A percentile compares a stretch with the other conserved stretches of the same genome.
phyloP scores from a whole-genome alignment of 2,113 vertebrate species.

The Melozone crissalis region DNA sequence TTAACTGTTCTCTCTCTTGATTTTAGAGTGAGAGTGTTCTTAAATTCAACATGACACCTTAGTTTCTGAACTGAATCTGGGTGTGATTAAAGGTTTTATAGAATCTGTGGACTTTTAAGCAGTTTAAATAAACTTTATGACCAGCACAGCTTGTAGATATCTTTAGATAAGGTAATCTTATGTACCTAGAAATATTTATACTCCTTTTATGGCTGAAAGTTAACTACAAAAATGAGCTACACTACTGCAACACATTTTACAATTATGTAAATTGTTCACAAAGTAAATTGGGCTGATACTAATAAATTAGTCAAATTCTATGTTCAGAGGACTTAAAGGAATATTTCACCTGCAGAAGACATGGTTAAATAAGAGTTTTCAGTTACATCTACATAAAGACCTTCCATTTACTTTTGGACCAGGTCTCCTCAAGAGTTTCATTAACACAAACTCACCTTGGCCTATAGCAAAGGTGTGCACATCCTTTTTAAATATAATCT shows the following conservation, averaged over 20 bases:
- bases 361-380: neutral
- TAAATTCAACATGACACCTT: neutral
- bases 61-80: neutral
- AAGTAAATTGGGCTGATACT: neutral
- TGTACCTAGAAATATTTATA: neutral
- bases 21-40: neutral
- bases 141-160: neutral
- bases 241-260: neutral
- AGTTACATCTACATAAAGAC: neutral
- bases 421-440: neutral
- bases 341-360: neutral
- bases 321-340: neutral
- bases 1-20: neutral
- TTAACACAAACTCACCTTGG: neutral
- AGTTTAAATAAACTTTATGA: neutral
- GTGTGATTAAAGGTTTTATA: neutral
- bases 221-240: neutral
- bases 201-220: neutral
- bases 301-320: neutral
- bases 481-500: neutral
- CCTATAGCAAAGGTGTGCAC: neutral
- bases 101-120: neutral
- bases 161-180: neutral
- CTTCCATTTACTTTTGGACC: neutral
- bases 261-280: neutral